Evolutionary conservation across 2,797 vertebrate genomes (phyloP), one percentile per base, ranked within the genome.

Genomic region (Anolis apletophallus): DNA sequence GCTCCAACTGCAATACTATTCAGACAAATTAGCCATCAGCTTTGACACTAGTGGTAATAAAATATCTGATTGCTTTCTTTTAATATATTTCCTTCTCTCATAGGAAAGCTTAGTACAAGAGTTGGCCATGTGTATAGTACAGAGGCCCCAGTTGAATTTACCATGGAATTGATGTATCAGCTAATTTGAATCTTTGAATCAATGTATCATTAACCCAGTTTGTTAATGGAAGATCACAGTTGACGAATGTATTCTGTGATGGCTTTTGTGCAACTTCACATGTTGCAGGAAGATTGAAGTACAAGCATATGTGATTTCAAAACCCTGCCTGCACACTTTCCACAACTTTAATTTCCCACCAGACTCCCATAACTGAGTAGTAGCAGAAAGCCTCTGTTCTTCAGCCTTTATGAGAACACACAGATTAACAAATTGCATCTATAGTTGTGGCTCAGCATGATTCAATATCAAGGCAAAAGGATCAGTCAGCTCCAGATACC

Each of bases 161-260:
- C 55, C 46, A 55, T 19, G 10, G 26, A 14, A 29, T 76, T 26
- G 52, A n/a, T 76, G 32, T 77, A 14, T 87, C 36, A 57, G 73
- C 50, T 69, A 76, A 77, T 82, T n/a, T 86, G 16, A 67, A 55
- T 57, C 69, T 74, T 75, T 61, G 10, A 77, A 55, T 71, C 52
- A 83, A 83, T 76, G 36, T 50, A 78, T 61, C 57, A 82, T 68
- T 40, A 57, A 46, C 36, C 46, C 29, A 54, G 8, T 52, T 78
- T 50, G 36, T 64, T 46, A 50, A 83, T 50, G 21, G n/a, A 78
- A 78, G 52, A 21, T 73, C 55, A 50, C 11, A 59, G n/a, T 55
- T 14, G 61, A 23, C 3, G 34, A 32, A 67, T 57, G 77, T 55
- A 52, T 59, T 81, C 73, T 14, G 21, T 46, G 26, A 14, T 75